Evolutionary conservation across 2,113 vertebrate genomes (phyloP).

Genomic region (Triplophysa tibetana): DNA sequence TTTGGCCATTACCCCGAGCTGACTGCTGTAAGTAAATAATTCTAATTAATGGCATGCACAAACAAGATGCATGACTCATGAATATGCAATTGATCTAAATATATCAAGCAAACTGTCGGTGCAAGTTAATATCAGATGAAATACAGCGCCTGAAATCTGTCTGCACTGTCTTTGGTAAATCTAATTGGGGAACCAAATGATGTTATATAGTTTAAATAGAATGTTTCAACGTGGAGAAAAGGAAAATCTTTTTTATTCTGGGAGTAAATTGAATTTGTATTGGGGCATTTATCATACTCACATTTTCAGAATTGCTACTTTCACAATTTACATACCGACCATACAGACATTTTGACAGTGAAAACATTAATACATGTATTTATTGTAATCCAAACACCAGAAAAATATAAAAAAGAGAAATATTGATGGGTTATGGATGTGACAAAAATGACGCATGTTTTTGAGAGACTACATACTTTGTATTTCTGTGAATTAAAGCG

Average conservation of each 20-base stretch:
- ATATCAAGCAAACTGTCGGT: constrained; percentile 33
- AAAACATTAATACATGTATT: too few species aligned
- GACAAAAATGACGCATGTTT: too few species aligned
- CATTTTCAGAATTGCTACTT: not conserved
- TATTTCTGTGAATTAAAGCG: too few species aligned
- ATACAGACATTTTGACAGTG: too few species aligned
- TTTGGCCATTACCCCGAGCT: constrained; percentile 31
- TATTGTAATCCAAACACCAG: too few species aligned
- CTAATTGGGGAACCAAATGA: not conserved
- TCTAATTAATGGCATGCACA: constrained; percentile 35
- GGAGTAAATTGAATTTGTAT: not conserved
- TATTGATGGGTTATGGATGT: too few species aligned
- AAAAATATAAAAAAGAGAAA: too few species aligned
- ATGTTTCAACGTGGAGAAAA: not conserved
- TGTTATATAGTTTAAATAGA: not conserved
- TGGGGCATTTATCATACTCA: not conserved
- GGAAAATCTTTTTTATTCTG: not conserved
- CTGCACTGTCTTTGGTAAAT: not conserved
- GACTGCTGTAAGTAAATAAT: constrained; percentile 38
- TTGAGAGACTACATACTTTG: too few species aligned
- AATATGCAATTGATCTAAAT: constrained; percentile 36
- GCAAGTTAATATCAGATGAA: constrained; percentile 29
- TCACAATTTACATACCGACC: too few species aligned
- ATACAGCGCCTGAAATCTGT: not conserved
- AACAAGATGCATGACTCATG: constrained; percentile 23